phyloP scores from a whole-genome alignment of 2,888 invertebrate species.

The Pharmacophagus antenor region DNA sequence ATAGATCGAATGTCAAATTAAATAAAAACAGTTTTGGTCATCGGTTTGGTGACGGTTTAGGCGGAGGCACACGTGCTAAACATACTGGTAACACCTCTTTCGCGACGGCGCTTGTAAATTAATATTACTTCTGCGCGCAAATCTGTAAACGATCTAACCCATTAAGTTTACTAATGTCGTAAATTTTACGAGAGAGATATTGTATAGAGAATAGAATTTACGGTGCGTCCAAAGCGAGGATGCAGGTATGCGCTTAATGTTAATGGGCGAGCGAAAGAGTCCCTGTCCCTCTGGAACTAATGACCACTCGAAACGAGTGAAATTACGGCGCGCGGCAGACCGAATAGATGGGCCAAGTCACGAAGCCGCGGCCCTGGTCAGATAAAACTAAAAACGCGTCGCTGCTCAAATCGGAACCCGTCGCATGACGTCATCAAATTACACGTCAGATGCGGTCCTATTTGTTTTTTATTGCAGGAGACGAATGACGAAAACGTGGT shows the following conservation, averaged over 20 bases:
- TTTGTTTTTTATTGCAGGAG: constrained; percentile 43
- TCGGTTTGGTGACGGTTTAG: no score
- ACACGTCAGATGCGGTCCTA: constrained; percentile 37
- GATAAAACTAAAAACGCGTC: constrained; percentile 39
- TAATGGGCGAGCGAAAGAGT: constrained; percentile 68
- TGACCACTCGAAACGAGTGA: constrained; percentile 73
- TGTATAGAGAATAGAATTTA: constrained; percentile 40
- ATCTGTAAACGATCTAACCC: background rate
- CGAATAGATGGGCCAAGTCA: constrained; percentile 67
- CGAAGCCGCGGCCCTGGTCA: constrained; percentile 53
- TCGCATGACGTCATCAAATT: constrained; percentile 23
- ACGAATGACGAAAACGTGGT: constrained; percentile 8
- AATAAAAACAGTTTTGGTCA: no score
- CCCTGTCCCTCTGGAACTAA: constrained; percentile 70
- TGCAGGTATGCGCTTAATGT: constrained; percentile 57
- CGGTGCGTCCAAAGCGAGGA: constrained; percentile 42
- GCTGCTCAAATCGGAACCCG: constrained; percentile 9
- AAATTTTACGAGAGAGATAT: no score
- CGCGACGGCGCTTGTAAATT: background rate
- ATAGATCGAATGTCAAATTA: no score
- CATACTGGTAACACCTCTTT: background rate
- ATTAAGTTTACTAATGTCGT: background rate
- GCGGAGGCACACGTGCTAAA: no score
- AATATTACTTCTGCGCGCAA: background rate
- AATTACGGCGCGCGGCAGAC: constrained; percentile 63